Conservation (phyloP, 2,797 vertebrate species). For the Pseudotriccus pelzelni region DNA sequence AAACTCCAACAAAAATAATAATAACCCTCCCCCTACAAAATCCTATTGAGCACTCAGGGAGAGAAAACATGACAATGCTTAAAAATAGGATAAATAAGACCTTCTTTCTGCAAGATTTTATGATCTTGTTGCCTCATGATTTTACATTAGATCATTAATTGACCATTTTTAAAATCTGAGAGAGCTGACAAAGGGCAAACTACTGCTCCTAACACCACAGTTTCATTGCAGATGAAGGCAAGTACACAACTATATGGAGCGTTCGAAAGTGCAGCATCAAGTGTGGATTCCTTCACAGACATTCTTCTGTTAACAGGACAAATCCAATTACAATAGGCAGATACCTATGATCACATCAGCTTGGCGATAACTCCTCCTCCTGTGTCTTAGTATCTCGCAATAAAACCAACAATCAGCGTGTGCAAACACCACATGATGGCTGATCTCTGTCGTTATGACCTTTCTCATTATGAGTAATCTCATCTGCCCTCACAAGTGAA, state of each 20-base stretch:
- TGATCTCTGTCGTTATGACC: conserved; percentile 52
- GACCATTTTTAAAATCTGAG: background rate
- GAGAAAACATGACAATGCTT: background rate
- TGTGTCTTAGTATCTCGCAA: background rate
- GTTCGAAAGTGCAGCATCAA: background rate
- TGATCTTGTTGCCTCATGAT: background rate
- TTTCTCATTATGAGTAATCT: conserved; percentile 45
- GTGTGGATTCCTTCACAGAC: background rate
- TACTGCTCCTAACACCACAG: background rate
- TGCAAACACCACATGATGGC: conserved; percentile 63
- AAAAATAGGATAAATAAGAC: background rate
- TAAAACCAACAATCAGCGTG: conserved; percentile 20
- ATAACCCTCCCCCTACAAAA: background rate
- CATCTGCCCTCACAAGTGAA: conserved; percentile 35
- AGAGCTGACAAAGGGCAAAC: background rate
- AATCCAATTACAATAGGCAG: conserved; percentile 37
- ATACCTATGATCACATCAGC: conserved; percentile 43
- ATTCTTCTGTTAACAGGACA: conserved; percentile 12
- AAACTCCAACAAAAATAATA: background rate
- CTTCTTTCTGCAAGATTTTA: background rate
- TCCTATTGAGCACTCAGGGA: background rate
- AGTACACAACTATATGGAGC: background rate
- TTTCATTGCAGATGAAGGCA: background rate
- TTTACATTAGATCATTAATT: background rate
- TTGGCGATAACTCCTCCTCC: background rate